Conservation (phyloP, 2,888 invertebrate genomes). For the Sepioteuthis lessoniana region DNA sequence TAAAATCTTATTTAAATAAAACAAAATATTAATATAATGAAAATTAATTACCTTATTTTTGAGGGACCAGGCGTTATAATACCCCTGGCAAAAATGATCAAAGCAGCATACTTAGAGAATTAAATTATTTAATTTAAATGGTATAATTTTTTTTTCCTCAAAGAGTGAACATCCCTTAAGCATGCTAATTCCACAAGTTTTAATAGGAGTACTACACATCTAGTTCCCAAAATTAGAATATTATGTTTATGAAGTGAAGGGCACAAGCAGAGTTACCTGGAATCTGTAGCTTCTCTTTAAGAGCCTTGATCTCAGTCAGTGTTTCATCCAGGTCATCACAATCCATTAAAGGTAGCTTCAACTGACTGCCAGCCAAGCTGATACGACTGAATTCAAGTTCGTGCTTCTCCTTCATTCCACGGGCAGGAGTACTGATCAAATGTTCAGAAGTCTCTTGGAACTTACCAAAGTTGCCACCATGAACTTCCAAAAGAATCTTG, state of each 20-base stretch:
- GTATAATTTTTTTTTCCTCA: too few species aligned
- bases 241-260: background rate
- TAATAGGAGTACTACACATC: too few species aligned
- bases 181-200: too few species aligned
- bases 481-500: conserved; percentile 65
- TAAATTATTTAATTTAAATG: too few species aligned
- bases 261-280: background rate
- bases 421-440: conserved; percentile 50
- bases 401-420: conserved; percentile 50
- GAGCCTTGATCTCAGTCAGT: background rate
- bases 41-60: too few species aligned
- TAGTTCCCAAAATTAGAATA: too few species aligned
- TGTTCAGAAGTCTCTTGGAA: background rate
- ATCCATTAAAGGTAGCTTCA: conserved; percentile 55
- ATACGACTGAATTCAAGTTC: conserved; percentile 66
- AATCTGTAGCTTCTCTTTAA: background rate
- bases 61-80: too few species aligned
- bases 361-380: conserved; percentile 63
- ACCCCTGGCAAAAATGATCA: too few species aligned
- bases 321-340: conserved; percentile 58
- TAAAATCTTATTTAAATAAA: too few species aligned
- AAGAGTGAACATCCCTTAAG: too few species aligned
- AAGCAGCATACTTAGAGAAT: too few species aligned
- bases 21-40: too few species aligned
- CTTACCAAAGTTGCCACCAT: conserved; percentile 64